A percentile compares a stretch with the other conserved stretches of the same genome.
Conservation (phyloP, 2,113 vertebrate genomes). For the Sakesphorus luctuosus region DNA sequence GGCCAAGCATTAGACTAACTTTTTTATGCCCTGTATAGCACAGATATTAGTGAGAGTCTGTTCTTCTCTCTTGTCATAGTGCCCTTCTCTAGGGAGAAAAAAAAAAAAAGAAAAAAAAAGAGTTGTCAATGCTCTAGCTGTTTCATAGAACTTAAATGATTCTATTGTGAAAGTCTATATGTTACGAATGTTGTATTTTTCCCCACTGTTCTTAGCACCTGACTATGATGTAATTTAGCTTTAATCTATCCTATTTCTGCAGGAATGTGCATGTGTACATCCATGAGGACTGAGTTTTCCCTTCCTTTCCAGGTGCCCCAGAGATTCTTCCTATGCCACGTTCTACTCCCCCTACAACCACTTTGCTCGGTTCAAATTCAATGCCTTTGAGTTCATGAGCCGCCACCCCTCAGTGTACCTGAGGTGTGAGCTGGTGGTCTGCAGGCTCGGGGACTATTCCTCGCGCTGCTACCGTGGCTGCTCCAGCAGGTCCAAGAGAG, state of each 20-base stretch:
- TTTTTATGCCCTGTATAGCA: background rate
- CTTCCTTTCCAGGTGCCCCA: constrained; percentile 48
- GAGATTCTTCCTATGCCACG: constrained; percentile 55
- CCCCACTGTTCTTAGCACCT: background rate
- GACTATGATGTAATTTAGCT: rapidly evolving
- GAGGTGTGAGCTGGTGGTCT: constrained; percentile 73
- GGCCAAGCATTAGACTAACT: background rate
- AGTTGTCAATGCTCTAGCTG: background rate
- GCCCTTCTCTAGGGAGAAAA: background rate
- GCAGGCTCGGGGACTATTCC: constrained; percentile 21
- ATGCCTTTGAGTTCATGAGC: constrained; percentile 73
- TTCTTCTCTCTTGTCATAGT: background rate
- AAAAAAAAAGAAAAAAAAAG: background rate
- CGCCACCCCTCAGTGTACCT: constrained; percentile 63
- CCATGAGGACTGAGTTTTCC: background rate
- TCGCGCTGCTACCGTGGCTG: constrained; percentile 75
- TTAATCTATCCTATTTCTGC: background rate
- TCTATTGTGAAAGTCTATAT: background rate
- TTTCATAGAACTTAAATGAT: background rate
- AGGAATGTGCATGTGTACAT: rapidly evolving
- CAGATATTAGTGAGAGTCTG: background rate
- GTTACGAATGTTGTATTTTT: background rate
- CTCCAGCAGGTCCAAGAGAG: constrained; percentile 45
- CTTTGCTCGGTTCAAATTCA: constrained; percentile 66
- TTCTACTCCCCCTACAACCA: background rate